phyloP scores from a whole-genome alignment of 2,113 vertebrate genomes.

The Lepisosteus osseus region DNA sequence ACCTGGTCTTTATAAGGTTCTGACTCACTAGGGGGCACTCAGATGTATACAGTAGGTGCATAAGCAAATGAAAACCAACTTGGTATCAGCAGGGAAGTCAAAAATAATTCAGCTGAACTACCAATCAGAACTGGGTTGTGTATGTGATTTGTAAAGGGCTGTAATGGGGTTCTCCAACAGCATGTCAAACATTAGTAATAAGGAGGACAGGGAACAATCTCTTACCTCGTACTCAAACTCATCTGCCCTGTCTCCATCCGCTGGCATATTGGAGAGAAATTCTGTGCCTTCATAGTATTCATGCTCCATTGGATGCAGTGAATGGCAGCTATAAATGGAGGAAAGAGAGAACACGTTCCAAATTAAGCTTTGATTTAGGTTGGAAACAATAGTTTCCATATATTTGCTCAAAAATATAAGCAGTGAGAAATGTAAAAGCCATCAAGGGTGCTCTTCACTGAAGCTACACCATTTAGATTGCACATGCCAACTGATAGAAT shows the following conservation, averaged over 20 bases:
- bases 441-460: neutral
- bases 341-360: conserved; percentile 26
- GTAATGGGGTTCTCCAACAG: conserved; percentile 21
- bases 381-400: conserved; percentile 27
- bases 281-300: conserved; percentile 88
- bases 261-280: conserved; percentile 82
- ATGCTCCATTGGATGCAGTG: conserved; percentile 86
- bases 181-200: conserved; percentile 23
- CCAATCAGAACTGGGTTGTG: conserved; percentile 29
- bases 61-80: no score
- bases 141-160: conserved; percentile 27
- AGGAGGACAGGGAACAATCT: conserved; percentile 5
- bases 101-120: conserved; percentile 11
- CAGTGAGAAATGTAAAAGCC: neutral
- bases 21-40: no score
- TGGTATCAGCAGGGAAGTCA: neutral
- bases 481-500: neutral
- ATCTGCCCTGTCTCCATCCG: conserved; percentile 82
- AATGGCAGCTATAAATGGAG: conserved; percentile 81
- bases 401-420: neutral
- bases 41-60: no score
- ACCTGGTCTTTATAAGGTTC: no score
- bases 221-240: conserved; percentile 96
- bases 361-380: conserved; percentile 28
- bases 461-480: neutral